Evolutionary conservation across 35 echinoderm and acorn worm species (phyloP), one percentile per base, ranked within the genome.

Genomic region (Chiridota heheva): DNA sequence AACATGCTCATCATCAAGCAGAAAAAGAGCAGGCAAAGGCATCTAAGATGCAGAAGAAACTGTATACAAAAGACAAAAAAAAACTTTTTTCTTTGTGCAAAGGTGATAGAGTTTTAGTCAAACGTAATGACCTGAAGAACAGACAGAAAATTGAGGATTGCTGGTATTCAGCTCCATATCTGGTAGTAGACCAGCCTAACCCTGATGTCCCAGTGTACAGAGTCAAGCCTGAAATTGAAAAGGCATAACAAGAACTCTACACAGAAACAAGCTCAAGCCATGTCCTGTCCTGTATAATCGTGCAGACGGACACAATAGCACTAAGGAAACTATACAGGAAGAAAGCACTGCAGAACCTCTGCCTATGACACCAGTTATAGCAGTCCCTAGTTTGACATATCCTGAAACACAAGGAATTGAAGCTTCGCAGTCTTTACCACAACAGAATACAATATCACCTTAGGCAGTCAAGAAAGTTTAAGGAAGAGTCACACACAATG

Each of bases 111-210:
- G 80, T 72, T 0, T 40, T 44, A 12, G 10, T 51, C 17, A n/a
- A 71, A n/a, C 69, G 24, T 25, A 16, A 27, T 0, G 3, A 69
- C 44, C 48, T 73, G 45, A 36, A 39, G 12, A 65, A 65, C 18
- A 42, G 60, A 44, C 80, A 83, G 40, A 83, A 44, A 27, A 35
- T 83, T 4, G 65, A 67, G 15, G 80, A 83, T 43, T 7, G 0
- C 29, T 83, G 80, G 80, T 32, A 53, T 1, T 4, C 60, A 33
- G 30, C 20, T 1, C 29, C 51, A 0, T 81, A 81, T 42, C 40
- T 49, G 36, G 65, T 83, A 6, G 69, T 73, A 1, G 69, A 73
- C 15, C 69, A 73, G 32, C 2, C 24, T 28, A 42, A 24, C 37
- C 34, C 26, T 12, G 41, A 73, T 24, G 25, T 73, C 17, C 69